Percentiles rank a stretch among this genome's conserved stretches.
phyloP scores from a whole-genome alignment of 2,888 invertebrate species.

The Leucophenga montana region DNA sequence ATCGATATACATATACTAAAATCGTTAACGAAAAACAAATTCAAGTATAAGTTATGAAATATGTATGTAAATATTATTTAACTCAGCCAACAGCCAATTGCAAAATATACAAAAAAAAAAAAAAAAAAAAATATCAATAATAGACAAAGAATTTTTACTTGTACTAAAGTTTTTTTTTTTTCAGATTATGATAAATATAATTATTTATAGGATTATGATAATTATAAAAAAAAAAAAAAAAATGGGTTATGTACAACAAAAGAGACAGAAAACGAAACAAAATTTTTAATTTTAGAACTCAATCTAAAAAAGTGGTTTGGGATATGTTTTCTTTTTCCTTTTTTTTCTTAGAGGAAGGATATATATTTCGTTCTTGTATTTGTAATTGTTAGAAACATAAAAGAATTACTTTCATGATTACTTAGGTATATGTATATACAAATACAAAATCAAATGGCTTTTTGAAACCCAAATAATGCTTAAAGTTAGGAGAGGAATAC shows the following conservation, averaged over 20 bases:
- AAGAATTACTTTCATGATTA: too few relatives aligned
- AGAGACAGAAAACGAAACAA: neutral
- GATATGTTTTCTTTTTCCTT: neutral
- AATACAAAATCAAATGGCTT: neutral
- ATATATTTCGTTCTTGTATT: neutral
- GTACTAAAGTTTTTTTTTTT: neutral
- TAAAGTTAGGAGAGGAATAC: too few relatives aligned
- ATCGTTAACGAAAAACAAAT: constrained; percentile 10
- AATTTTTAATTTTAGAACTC: constrained; percentile 10
- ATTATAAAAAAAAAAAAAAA: constrained; percentile 5
- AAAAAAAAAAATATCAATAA: constrained; percentile 34
- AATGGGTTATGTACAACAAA: neutral
- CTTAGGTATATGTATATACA: too few relatives aligned
- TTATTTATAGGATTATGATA: constrained; percentile 7
- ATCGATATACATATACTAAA: constrained; percentile 33
- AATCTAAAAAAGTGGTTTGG: neutral
- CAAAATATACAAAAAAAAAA: constrained; percentile 51
- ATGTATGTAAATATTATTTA: too few relatives aligned
- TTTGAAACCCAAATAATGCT: neutral
- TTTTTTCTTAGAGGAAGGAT: neutral
- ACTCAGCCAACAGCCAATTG: constrained; percentile 60
- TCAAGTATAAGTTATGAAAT: neutral
- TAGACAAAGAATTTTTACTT: constrained; percentile 13
- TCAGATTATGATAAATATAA: constrained; percentile 8
- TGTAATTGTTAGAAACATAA: neutral